Evolutionary conservation across 2,888 invertebrate species (phyloP), one percentile per base, ranked within the genome.

Genomic region (Sarcophaga rosellei): DNA sequence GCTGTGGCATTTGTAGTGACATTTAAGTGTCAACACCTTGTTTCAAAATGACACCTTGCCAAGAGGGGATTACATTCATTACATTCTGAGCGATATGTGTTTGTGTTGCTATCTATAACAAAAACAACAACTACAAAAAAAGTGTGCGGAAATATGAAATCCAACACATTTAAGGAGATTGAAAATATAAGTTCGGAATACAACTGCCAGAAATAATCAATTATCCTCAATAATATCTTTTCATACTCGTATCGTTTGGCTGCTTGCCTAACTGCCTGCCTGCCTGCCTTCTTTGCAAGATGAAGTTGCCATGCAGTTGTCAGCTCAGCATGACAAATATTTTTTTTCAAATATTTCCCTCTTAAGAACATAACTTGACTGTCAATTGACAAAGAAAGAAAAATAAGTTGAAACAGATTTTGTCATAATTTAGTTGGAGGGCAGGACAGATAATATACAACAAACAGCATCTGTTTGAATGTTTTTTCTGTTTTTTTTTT

Each of bases 11-110:
- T 35, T 35, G 35, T 35, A 35, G 59, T 61, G 45, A 57, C 68
- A 81, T 74, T 66, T 15, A 74, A 47, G n/a, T 62, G 74, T 61
- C 80, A 74, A 66, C 73, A 74, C 68, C 25, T 78, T 53, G 47
- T 20, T 15, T 79, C 23, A 59, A 44, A 66, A 53, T 59, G 66
- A 3, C 45, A 59, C 21, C 10, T 44, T 45, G 25, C 20, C 17
- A 68, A 23, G 59, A 69, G 69, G 35, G 20, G 23, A 25, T 74
- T 62, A 17, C n/a, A n/a, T n/a, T 11, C 59, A 47, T 69, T 69
- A 70, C 12, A 10, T 35, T 35, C 35, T 35, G 35, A 35, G 35
- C 35, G 35, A 35, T 35, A 35, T 35, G 6, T 35, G 6, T 35
- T 35, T 35, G 35, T 35, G 35, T 57, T 1, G 12, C 57, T 57